Evolutionary conservation across 2,113 vertebrate species (phyloP).

Genomic region (Limnothrissa miodon): DNA sequence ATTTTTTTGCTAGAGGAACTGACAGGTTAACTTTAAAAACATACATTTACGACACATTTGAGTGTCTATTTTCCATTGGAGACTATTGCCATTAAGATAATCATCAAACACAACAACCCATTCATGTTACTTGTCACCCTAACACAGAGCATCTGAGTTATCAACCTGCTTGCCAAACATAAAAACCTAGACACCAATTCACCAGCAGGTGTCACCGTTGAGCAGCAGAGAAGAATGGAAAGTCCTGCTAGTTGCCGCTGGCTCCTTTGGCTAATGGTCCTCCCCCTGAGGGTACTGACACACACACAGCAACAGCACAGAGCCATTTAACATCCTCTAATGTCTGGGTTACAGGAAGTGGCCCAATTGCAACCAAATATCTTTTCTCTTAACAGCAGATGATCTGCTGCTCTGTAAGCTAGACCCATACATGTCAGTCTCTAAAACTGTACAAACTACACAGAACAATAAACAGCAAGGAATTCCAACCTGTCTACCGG

Average conservation of each 20-base stretch:
- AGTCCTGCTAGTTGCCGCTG: neutral
- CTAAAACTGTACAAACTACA: neutral
- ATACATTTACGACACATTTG: neutral
- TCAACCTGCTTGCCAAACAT: neutral
- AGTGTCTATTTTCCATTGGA: neutral
- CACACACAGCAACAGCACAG: neutral
- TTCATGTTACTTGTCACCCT: neutral
- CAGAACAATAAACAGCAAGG: neutral
- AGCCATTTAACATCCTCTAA: neutral
- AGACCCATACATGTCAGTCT: neutral
- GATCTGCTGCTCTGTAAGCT: constrained; percentile 1
- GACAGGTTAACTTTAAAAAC: neutral
- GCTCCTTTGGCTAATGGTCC: neutral
- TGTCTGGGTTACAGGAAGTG: neutral
- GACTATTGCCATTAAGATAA: neutral
- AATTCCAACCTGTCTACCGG: neutral
- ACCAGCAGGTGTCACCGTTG: neutral
- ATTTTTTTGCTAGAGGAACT: neutral
- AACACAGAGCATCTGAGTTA: neutral
- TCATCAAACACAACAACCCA: neutral
- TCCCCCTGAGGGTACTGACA: neutral
- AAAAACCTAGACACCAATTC: neutral
- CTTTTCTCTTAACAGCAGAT: neutral
- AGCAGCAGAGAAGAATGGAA: neutral
- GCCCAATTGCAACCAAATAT: constrained; percentile 1